Base-by-base conservation (phyloP, 2,888 invertebrate species). In the Petrolisthes manimaculis region DNA sequence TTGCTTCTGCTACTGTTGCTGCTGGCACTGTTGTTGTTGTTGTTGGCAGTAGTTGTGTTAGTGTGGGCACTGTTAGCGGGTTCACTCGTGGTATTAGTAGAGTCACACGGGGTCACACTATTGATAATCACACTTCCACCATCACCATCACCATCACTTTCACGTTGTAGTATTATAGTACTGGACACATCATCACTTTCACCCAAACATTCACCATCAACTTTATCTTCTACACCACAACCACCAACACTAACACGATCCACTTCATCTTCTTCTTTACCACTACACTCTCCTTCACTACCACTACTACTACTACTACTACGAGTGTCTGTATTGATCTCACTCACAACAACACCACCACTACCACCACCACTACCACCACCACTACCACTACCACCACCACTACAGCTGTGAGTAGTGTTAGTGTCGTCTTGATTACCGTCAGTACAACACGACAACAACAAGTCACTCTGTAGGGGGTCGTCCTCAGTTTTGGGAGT, bases 1-100 rank as follows among this genome's bases (percentile, higher is more conserved):
- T 18, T 78, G 14, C 67, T 54, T 54, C 2, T 54, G 8, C 61
- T 14, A 67, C 71, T n/a, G 1, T 3, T 18, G 18, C 3, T 18
- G 37, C 37, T 37, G 37, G 1, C 71, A 83, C 83, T 71, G 51
- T 77, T 75, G 54, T 21, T n/a, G 12, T 18, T 18, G 18, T 61
- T 18, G 21, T n/a, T 21, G 1, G n/a, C 71, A 18, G 1, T 21
- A 71, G n/a, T 71, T 6, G 71, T 12, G 71, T 71, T 71, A 71
- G 71, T 71, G 14, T n/a, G 71, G 71, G 6, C 71, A 71, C n/a
- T 71, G 71, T 71, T 71, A 71, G 21, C 18, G n/a, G 71, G n/a
- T 14, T 71, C n/a, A 71, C 71, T 71, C 71, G 71, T 14, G 37
- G 37, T 37, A 4, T 71, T 71, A n/a, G 61, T 55, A 5, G 14